phyloP scores from a whole-genome alignment of 2,797 vertebrate species.

The Lepus townsendii region DNA sequence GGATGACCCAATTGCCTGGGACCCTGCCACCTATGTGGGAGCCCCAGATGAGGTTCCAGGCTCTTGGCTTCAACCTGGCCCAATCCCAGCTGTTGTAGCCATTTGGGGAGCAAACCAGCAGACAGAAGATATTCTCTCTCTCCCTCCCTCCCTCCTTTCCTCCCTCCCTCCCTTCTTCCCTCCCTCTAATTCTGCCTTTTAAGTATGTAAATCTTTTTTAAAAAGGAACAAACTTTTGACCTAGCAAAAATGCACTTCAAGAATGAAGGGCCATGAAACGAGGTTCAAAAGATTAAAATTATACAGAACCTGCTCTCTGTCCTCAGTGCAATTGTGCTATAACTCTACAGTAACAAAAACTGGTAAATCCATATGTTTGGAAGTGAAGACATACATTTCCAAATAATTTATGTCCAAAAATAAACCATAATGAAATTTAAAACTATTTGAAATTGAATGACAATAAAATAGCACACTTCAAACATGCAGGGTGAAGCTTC shows the following conservation, averaged over 20 bases:
- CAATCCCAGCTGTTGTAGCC: too few species aligned
- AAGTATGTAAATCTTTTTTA: too few species aligned
- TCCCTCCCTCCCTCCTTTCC: too few species aligned
- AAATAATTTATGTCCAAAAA: conserved; percentile 18
- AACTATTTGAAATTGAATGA: conserved; percentile 15
- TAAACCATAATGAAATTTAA: neutral
- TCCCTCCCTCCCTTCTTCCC: too few species aligned
- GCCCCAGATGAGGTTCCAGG: too few species aligned
- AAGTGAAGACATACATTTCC: conserved; percentile 28
- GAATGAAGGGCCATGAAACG: conserved; percentile 6
- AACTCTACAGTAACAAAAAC: neutral
- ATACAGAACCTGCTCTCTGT: neutral
- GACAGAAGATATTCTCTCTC: too few species aligned
- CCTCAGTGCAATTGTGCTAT: neutral
- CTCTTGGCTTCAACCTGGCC: too few species aligned
- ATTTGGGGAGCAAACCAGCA: too few species aligned
- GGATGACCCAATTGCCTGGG: too few species aligned
- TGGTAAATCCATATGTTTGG: neutral
- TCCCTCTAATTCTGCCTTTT: too few species aligned
- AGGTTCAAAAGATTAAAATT: neutral
- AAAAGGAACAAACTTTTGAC: neutral
- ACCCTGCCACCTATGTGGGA: too few species aligned
- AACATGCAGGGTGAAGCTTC: neutral
- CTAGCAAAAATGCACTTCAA: neutral
- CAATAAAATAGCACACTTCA: neutral